Evolutionary conservation across 2,797 vertebrate genomes (phyloP), one percentile per base, ranked within the genome.

Genomic region (Gymnoscopelus microlampas): DNA sequence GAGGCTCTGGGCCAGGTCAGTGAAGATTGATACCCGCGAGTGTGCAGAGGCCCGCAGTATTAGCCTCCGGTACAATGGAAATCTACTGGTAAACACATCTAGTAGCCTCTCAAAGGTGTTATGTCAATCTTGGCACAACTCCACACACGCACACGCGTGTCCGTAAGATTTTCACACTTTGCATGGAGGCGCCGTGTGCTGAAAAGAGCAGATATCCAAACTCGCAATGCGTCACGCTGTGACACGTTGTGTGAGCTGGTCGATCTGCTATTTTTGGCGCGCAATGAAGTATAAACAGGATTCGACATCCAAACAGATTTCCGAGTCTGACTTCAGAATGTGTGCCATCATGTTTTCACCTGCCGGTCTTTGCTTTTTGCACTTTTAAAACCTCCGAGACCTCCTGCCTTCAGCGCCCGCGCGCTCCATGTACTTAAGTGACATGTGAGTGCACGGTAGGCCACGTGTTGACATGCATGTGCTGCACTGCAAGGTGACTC

Each of bases 11-110:
- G 76, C 76, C 85, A 77, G 88, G 85, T 89, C 88, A 84, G 76
- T 32, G 71, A 85, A 90, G 90, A 92, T 91, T 93, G 90, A 92
- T 92, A 90, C 80, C 71, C 80, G 81, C 66, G 80, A 87, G 79
- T 83, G 79, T 84, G 73, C 84, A 65, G 77, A 86, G 68, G 78
- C 72, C 77, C 69, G 77, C 76, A 77, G 84, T 89, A 91, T 93
- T 91, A 92, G 88, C 86, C 81, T 71, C 60, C 48, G 72, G 82
- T 89, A 85, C 71, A 73, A 69, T 85, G 70, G 69, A 86, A 88
- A 90, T 89, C 79, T 87, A 80, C 75, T 84, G 73, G 77, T 89
- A 85, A 88, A 89, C 84, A 86, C 78, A 88, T 76, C 84, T 71
- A 78, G 80, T 56, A 78, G 78, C 87, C 8, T 83, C 82, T 88